Evolutionary conservation across 2,888 invertebrate genomes (phyloP).

Genomic region (Callosobruchus maculatus): DNA sequence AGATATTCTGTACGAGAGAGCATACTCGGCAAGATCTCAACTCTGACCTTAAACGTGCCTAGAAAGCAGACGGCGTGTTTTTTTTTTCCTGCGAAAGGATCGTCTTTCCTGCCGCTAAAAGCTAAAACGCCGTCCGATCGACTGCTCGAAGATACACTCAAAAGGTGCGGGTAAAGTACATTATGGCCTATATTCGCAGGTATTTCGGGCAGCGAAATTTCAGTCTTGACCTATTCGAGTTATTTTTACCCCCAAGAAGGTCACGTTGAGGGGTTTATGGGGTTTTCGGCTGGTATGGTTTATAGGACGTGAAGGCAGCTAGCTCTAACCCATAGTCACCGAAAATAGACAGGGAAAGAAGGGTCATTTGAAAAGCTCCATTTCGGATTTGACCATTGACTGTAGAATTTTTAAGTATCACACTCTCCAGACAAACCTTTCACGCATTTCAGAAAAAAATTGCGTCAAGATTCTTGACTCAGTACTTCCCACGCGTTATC

Average conservation of each 20-base stretch:
- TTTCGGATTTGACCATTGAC: too few species aligned
- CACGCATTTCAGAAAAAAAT: too few species aligned
- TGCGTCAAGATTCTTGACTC: too few species aligned
- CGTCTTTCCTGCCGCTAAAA: background rate
- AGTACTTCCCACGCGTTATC: too few species aligned
- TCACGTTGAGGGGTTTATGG: background rate
- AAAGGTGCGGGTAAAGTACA: background rate
- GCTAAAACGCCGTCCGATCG: background rate
- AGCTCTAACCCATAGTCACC: too few species aligned
- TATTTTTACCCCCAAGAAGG: background rate
- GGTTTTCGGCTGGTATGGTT: too few species aligned
- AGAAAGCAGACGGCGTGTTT: slow-evolving; percentile 18
- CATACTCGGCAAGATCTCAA: slow-evolving; percentile 15
- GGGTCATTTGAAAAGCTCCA: too few species aligned
- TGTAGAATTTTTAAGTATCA: too few species aligned
- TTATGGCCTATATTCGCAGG: background rate
- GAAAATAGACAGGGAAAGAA: too few species aligned
- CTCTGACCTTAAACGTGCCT: slow-evolving; percentile 29
- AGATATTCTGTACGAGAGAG: too few species aligned
- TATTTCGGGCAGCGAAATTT: background rate
- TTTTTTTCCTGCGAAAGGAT: slow-evolving; percentile 8
- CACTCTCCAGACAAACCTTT: too few species aligned
- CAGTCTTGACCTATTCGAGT: background rate
- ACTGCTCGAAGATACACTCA: background rate
- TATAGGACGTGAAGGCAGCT: too few species aligned